These are phyloP conservation scores for Dione vanillae DNA, from an alignment of 2,888 invertebrate genomes.

Conservation along the genomic window DNA sequence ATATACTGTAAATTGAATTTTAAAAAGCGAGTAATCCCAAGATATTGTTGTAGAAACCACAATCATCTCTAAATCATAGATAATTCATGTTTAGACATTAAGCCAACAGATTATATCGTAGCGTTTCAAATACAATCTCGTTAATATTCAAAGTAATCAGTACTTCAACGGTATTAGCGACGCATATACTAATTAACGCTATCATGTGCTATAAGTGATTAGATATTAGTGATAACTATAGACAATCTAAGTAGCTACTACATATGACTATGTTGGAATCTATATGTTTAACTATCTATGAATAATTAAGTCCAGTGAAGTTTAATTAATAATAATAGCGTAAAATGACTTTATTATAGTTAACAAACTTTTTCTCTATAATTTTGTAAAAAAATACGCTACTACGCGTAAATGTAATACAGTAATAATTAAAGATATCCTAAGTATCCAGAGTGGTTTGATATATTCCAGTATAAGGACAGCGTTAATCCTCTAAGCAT, in stretches of 20 bases:
- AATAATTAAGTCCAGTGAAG: too few species aligned
- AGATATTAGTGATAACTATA: constrained; percentile 12
- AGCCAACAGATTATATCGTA: constrained; percentile 20
- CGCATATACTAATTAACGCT: constrained; percentile 18
- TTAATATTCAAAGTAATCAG: constrained; percentile 28
- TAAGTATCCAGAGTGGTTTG: too few species aligned
- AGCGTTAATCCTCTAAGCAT: too few species aligned
- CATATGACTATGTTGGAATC: too few species aligned
- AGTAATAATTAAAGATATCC: too few species aligned
- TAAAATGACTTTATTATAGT: too few species aligned
- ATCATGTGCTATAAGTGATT: constrained; percentile 18
- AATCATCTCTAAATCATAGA: constrained; percentile 22
- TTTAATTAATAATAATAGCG: too few species aligned
- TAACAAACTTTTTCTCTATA: too few species aligned
- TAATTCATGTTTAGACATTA: constrained; percentile 21
- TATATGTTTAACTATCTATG: too few species aligned
- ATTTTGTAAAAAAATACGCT: too few species aligned
- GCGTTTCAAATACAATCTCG: constrained; percentile 20
- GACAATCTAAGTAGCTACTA: not conserved
- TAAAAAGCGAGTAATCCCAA: not conserved
- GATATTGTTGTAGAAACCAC: not conserved
- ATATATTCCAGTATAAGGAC: too few species aligned
- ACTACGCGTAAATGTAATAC: too few species aligned
- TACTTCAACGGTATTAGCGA: constrained; percentile 22
- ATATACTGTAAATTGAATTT: not conserved